Evolutionary conservation across 2,797 vertebrate species (phyloP), one percentile per base, ranked within the genome.

Genomic region (Anas georgica): DNA sequence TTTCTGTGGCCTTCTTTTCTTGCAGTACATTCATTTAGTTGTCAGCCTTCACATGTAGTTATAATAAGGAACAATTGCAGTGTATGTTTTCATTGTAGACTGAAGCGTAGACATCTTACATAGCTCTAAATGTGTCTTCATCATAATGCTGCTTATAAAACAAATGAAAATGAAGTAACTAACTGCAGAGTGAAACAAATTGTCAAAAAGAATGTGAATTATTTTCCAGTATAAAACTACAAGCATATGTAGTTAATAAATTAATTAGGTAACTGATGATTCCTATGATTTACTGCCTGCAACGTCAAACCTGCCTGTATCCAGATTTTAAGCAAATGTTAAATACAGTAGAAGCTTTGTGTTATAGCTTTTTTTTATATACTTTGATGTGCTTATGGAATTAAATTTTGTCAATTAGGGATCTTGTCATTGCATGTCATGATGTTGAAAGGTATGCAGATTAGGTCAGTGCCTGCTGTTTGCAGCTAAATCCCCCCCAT

Each of bases 21-120:
- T 91, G 78, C 73, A 91, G 20, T 81, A 17, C 56, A 69, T 79
- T 70, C 7, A 68, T 91, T 94, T 85, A 92, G 39, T 33, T 69
- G 52, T 80, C 26, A 17, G 28, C 14, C 37, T 94, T 76, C 85
- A 37, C 41, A 20, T 88, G 26, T 68, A 59, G 16, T 55, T 86
- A 77, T 92, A 96, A 91, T 83, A 80, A 95, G 64, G 45, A 93
- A 68, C 17, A 67, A 56, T 90, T 90, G 11, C 43, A 39, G 56
- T 66, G 59, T 43, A 4, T 73, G 41, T 88, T 90, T 91, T 90
- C 23, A 23, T 39, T 91, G 39, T 46, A 48, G 70, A 39, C 68
- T 41, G 91, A 90, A 88, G 17, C 45, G 11, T 60, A 83, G 78
- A 25, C 45, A 16, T 48, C 35, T 83, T 77, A 12, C 18, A 26